Evolutionary conservation across 2,797 vertebrate species (phyloP), one percentile per base, ranked within the genome.

Genomic region (Cossypha polioptera): DNA sequence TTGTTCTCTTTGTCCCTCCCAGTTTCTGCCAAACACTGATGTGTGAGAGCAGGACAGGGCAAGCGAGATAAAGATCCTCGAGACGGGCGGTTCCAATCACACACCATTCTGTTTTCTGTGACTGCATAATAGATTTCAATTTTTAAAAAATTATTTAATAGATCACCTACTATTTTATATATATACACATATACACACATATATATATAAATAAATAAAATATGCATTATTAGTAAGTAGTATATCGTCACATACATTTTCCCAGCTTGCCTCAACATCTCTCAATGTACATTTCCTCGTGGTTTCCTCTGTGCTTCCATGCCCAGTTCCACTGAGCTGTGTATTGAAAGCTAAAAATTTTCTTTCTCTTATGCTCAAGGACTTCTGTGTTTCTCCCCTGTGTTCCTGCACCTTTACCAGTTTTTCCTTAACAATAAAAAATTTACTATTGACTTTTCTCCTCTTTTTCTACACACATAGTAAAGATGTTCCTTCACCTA

Each of bases 241-340:
- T 51, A 33, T 21, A 78, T 29, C 28, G 55, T 55, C 77, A 76
- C 29, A 57, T 20, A 53, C 12, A 36, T 66, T 55, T 68, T 33
- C 16, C 20, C 10, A 67, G 19, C 28, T 72, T 67, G 40, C 20
- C 54, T 65, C 3, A 2, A 68, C 85, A 58, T 53, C 31, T 78
- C 19, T 54, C 38, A 48, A 1, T 0, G 0, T 14, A n/a, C 1
- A 5, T 20, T 48, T 43, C 35, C 47, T 63, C 2, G 2, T 0
- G 1, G 13, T 31, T 95, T 69, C 38, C 38, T 38, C 61, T 58
- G 35, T 42, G 47, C 18, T 50, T 78, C 24, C 0, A 0, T 65
- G 54, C 7, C 21, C 43, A 81, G 13, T 55, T 77, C 19, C 31
- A 71, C 48, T 33, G 14, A 82, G 18, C 18, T 79, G n/a, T 26